Base-by-base conservation (phyloP, 2,113 vertebrate genomes). In the Trichomycterus rosablanca region DNA sequence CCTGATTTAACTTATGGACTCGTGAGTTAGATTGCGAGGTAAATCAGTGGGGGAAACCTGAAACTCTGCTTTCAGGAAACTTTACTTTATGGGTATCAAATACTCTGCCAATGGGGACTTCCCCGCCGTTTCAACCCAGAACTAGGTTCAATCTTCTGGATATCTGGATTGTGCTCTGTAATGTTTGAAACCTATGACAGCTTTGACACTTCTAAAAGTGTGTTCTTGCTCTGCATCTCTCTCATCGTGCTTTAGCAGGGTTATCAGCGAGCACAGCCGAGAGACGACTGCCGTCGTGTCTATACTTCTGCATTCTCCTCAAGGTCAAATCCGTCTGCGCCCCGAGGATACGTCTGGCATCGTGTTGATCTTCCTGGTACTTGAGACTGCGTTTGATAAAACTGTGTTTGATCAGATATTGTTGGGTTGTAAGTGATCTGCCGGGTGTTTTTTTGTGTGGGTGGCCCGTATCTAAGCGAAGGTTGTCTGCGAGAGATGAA, bases 401-500 rank as follows among this genome's bases (percentile, higher is more conserved):
- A 26, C 19, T 24, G 15, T 23, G 51, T 34, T 40, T 40, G 63
- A 74, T 66, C 49, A n/a, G 24, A 62, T 74, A 59, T 56, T 61
- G 20, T 40, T 23, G 46, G 42, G 37, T 63, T 67, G 50, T 67
- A 63, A 67, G 63, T 70, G 72, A 67, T 74, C 67, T 67, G 59
- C 59, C 7, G 42, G 34, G 53, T 28, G 32, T 59, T 59, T 44
- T 3, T 63, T 54, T 61, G 43, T 20, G 26, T n/a, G 59, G 48
- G 40, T 35, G 7, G 20, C 28, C 44, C 15, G 32, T 55, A 67
- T 66, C 59, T 53, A 67, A 48, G 64, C 9, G 15, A 52, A 16
- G 42, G n/a, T 12, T 28, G 48, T 67, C 65, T 72, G 59, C 19
- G 37, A 34, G 34, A 72, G 66, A 44, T 52, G 65, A 48, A 66